These are phyloP conservation scores for Pogonognathellus flavescens DNA, from an alignment of 1,140 invertebrate genomes.

Conservation along the genomic window DNA sequence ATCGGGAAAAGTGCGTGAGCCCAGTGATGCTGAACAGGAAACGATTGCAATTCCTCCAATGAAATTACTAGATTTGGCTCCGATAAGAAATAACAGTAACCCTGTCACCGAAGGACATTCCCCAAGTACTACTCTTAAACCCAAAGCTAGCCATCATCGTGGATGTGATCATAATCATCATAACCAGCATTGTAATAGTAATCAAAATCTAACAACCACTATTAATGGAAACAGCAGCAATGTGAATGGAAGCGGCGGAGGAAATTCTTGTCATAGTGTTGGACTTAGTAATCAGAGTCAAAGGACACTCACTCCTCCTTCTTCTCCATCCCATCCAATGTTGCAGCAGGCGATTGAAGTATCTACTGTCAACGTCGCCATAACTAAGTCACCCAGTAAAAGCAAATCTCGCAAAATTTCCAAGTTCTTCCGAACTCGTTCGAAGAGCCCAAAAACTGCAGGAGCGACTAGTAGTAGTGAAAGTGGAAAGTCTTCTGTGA, in stretches of 20 bases:
- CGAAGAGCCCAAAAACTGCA: constrained; percentile 65
- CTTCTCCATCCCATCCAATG: constrained; percentile 38
- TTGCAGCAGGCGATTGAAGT: constrained; percentile 52
- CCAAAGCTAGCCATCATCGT: constrained; percentile 7
- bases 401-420: constrained; percentile 67
- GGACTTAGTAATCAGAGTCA: constrained; percentile 7
- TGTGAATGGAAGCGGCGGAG: neutral
- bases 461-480: constrained; percentile 63
- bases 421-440: constrained; percentile 64
- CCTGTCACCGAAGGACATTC: neutral
- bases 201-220: constrained; percentile 24
- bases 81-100: constrained; percentile 58
- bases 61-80: constrained; percentile 65
- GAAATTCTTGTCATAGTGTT: neutral
- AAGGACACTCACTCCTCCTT: neutral
- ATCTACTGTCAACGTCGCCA: constrained; percentile 28
- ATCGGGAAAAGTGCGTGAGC: constrained; percentile 36
- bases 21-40: constrained; percentile 64
- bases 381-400: constrained; percentile 66
- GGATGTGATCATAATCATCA: constrained; percentile 64
- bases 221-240: constrained; percentile 43
- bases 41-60: constrained; percentile 64
- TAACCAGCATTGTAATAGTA: constrained; percentile 2
- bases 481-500: constrained; percentile 66
- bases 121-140: neutral